Percentiles rank a stretch among this genome's conserved stretches.
Conservation (phyloP, 1,140 invertebrate species). For the Delia radicum region DNA sequence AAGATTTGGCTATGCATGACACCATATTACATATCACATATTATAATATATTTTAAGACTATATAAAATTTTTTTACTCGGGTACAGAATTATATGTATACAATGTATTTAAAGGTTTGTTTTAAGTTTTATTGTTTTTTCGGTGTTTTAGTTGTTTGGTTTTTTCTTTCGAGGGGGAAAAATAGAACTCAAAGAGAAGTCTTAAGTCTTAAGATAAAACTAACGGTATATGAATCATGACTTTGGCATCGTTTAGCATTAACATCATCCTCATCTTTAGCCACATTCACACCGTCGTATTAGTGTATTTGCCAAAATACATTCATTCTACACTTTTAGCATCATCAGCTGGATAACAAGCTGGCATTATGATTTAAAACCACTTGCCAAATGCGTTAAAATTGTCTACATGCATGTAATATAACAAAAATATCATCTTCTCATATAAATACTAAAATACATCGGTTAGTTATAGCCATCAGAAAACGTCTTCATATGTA, state of each 20-base stretch:
- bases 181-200: neutral
- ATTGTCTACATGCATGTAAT: neutral
- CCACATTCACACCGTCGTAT: neutral
- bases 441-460: too few species aligned
- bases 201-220: conserved; percentile 41
- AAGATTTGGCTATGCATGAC: too few species aligned
- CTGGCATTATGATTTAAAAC: conserved; percentile 2
- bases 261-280: neutral
- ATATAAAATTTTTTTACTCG: too few species aligned
- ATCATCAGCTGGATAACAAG: neutral
- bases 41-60: too few species aligned
- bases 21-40: too few species aligned
- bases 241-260: conserved; percentile 45
- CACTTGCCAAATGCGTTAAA: conserved; percentile 3
- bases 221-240: conserved; percentile 56
- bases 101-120: neutral
- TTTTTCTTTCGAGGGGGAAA: neutral
- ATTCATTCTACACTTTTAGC: conserved; percentile 39
- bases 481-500: too few species aligned
- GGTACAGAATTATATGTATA: too few species aligned
- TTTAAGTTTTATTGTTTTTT: neutral
- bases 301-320: conserved; percentile 51
- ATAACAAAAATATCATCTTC: too few species aligned
- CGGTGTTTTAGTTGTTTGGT: neutral
- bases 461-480: too few species aligned